phyloP scores from a whole-genome alignment of 2,113 vertebrate species.

The Thomomys bottae region DNA sequence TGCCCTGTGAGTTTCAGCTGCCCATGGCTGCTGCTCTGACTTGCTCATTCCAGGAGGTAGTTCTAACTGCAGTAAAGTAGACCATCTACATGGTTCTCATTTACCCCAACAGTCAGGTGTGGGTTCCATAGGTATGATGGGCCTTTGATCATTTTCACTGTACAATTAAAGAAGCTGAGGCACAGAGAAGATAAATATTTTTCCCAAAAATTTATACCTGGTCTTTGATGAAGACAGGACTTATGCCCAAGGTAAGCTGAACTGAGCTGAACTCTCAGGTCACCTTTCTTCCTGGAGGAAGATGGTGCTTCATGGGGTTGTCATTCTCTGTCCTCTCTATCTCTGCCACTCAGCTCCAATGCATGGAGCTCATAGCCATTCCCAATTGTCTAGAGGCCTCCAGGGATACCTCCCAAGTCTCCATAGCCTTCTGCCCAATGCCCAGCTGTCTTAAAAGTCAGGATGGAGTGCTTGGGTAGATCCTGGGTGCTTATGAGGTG shows the following conservation, averaged over 20 bases:
- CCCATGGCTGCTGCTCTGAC: background rate
- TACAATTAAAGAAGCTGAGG: slow-evolving; percentile 12
- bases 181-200: background rate
- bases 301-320: background rate
- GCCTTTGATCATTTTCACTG: background rate
- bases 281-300: background rate
- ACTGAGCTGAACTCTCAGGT: fast-evolving
- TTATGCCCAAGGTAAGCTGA: background rate
- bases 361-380: background rate
- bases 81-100: background rate
- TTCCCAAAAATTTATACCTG: background rate
- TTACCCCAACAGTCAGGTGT: background rate
- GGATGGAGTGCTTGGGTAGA: no score
- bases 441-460: background rate
- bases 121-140: background rate
- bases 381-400: background rate
- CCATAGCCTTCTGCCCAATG: background rate
- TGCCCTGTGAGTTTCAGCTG: no score
- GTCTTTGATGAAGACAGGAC: background rate
- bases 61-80: no score
- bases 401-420: no score
- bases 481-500: background rate
- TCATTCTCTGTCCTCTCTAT: background rate
- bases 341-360: background rate
- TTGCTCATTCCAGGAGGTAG: background rate